Conservation (phyloP, 2,113 vertebrate genomes). For the Eublepharis macularius region DNA sequence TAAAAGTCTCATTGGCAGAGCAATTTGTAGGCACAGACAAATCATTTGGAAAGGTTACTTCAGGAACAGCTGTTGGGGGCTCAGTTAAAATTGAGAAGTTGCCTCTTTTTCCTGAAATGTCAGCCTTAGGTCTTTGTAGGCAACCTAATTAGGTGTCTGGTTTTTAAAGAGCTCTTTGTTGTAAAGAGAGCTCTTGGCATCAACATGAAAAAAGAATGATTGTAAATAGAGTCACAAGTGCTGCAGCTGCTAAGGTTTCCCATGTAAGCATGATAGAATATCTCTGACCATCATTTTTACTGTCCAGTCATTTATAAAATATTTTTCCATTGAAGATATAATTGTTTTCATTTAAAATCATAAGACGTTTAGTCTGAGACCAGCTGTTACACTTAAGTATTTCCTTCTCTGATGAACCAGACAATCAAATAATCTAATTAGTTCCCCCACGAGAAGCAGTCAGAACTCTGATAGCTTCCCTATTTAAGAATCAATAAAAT, state of each 20-base stretch:
- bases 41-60: conserved; percentile 37
- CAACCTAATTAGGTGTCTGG: conserved; percentile 38
- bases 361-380: conserved; percentile 67
- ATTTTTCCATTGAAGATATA: conserved; percentile 60
- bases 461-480: conserved; percentile 60
- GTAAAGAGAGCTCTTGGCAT: conserved; percentile 31
- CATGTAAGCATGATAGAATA: conserved; percentile 41
- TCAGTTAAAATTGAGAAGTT: conserved; percentile 27
- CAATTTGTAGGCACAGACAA: background rate
- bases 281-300: conserved; percentile 60
- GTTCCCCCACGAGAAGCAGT: conserved; percentile 64
- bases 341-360: conserved; percentile 72
- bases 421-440: conserved; percentile 76
- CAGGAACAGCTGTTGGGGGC: conserved; percentile 26
- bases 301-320: conserved; percentile 53
- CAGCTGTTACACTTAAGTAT: conserved; percentile 74
- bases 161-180: conserved; percentile 35
- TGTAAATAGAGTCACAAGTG: conserved; percentile 51
- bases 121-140: conserved; percentile 25
- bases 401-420: conserved; percentile 75
- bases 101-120: conserved; percentile 39
- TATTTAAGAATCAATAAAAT: conserved; percentile 67
- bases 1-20: background rate
- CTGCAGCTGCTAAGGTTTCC: conserved; percentile 40
- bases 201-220: background rate